A percentile compares a stretch with the other conserved stretches of the same genome.
Conservation (phyloP, 92 coral and sea anemone genomes). For the Diadumene lineata region DNA sequence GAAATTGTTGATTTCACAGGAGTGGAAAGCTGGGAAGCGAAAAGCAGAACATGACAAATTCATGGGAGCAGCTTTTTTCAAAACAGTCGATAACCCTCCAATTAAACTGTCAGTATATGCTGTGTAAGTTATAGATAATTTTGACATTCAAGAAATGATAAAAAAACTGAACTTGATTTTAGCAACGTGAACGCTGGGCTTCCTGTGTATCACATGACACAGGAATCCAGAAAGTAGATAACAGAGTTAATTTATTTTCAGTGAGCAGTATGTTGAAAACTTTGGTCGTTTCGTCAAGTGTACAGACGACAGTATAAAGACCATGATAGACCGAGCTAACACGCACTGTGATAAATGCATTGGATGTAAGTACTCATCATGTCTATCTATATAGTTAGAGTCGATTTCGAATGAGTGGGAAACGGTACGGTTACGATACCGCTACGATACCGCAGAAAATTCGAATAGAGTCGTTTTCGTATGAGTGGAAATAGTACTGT, state of each 20-base stretch:
- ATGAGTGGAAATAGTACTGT: too few species aligned
- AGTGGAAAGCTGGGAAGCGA: constrained; percentile 97
- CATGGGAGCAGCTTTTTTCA: constrained; percentile 90
- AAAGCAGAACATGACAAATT: constrained; percentile 94
- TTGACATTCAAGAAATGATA: too few species aligned
- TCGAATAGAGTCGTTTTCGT: too few species aligned
- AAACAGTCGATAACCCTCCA: constrained; percentile 82
- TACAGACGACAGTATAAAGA: constrained; percentile 85
- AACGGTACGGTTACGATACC: too few species aligned
- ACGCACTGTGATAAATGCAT: constrained; percentile 84
- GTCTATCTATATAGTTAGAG: too few species aligned
- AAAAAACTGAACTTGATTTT: too few species aligned
- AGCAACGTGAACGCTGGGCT: too few species aligned
- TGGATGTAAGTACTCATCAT: constrained; percentile 92
- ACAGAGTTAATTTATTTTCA: constrained; percentile 16
- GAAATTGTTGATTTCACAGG: constrained; percentile 69
- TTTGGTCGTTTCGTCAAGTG: constrained; percentile 78
- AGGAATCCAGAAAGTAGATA: background rate
- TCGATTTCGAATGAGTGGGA: too few species aligned
- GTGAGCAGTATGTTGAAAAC: constrained; percentile 82
- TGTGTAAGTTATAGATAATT: constrained; percentile 50
- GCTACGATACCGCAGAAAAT: too few species aligned
- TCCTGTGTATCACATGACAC: background rate
- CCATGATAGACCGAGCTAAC: constrained; percentile 74
- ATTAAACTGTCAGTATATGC: constrained; percentile 53